These are phyloP conservation scores for Phengaris arion DNA, from an alignment of 2,888 invertebrate genomes.

Conservation along the genomic window DNA sequence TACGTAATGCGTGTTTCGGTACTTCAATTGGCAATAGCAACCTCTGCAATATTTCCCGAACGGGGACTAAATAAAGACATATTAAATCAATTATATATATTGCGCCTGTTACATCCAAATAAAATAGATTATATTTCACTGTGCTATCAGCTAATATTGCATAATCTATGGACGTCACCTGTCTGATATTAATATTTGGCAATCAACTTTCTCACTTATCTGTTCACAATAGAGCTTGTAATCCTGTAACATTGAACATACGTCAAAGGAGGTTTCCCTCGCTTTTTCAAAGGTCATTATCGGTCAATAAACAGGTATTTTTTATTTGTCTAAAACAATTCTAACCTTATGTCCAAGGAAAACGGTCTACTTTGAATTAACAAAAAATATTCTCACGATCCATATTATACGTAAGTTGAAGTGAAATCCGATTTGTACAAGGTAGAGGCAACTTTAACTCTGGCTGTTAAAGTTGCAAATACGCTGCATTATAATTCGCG, in stretches of 20 bases:
- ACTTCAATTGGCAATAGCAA: too few relatives aligned
- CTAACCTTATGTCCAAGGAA: neutral
- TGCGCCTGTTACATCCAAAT: slow-evolving; percentile 10
- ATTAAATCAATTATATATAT: slow-evolving; percentile 11
- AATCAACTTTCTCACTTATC: slow-evolving; percentile 6
- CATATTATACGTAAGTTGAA: slow-evolving; percentile 40
- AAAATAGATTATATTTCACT: slow-evolving; percentile 26
- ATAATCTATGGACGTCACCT: slow-evolving; percentile 36
- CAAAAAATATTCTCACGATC: slow-evolving; percentile 45
- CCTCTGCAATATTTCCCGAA: too few relatives aligned
- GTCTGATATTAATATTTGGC: slow-evolving; percentile 29
- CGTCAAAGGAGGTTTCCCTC: slow-evolving; percentile 36
- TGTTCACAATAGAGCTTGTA: neutral
- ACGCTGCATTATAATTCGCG: slow-evolving; percentile 38
- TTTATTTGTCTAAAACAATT: slow-evolving; percentile 10
- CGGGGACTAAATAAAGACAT: neutral
- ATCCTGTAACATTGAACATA: slow-evolving; percentile 1
- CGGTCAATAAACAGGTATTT: slow-evolving; percentile 71
- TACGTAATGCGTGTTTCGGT: too few relatives aligned
- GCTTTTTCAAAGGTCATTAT: slow-evolving; percentile 67
- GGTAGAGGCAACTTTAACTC: slow-evolving; percentile 29
- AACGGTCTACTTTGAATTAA: slow-evolving; percentile 35
- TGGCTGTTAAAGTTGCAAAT: slow-evolving; percentile 23
- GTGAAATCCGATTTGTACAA: slow-evolving; percentile 29
- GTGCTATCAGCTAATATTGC: slow-evolving; percentile 29